Conservation (phyloP, 1,140 invertebrate species). For the Tetramorium alpestre region DNA sequence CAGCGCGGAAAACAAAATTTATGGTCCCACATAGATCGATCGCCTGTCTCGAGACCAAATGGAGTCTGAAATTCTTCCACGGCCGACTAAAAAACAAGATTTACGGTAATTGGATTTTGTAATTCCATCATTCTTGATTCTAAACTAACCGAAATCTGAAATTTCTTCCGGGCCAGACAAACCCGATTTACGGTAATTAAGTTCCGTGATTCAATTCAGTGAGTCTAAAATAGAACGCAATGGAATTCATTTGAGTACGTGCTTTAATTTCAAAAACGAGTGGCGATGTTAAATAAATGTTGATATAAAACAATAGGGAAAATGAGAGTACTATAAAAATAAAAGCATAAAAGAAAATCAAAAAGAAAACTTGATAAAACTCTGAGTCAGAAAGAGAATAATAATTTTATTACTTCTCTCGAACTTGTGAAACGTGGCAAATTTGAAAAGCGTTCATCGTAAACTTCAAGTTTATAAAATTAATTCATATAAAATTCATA, state of each 20-base stretch:
- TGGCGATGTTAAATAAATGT: background rate
- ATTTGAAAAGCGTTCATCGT: background rate
- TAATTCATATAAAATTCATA: constrained; percentile 30
- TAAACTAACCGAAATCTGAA: constrained; percentile 47
- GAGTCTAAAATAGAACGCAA: constrained; percentile 8
- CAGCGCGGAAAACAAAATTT: constrained; percentile 56
- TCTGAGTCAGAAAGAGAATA: background rate
- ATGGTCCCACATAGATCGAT: constrained; percentile 50
- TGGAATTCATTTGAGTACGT: background rate
- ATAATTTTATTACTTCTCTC: background rate
- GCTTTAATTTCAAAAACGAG: background rate
- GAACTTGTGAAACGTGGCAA: background rate
- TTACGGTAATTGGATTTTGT: constrained; percentile 60
- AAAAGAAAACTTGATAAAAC: background rate
- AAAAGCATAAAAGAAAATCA: background rate
- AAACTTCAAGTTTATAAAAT: constrained; percentile 40
- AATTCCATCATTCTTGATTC: constrained; percentile 40
- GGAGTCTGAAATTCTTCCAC: constrained; percentile 58
- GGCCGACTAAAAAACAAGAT: constrained; percentile 56
- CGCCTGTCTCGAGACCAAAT: constrained; percentile 55
- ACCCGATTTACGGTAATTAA: constrained; percentile 48
- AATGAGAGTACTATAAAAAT: background rate
- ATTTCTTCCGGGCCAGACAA: constrained; percentile 4
- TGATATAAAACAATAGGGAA: background rate
- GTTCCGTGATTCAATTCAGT: background rate